These are phyloP conservation scores for Selene dorsalis DNA, from an alignment of 2,797 vertebrate species.

Conservation along the genomic window DNA sequence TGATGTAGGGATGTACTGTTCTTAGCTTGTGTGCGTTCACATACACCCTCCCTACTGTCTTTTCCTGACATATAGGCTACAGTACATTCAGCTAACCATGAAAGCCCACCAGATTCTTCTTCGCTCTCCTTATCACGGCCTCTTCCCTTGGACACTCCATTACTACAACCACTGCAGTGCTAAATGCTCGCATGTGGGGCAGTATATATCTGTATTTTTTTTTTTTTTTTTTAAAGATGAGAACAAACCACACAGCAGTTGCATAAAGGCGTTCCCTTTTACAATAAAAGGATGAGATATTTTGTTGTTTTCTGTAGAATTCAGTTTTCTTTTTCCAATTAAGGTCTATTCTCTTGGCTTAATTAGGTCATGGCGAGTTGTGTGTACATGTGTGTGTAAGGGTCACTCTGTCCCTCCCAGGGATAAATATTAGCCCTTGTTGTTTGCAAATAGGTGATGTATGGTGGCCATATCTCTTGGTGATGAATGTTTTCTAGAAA, in stretches of 20 bases:
- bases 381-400: constrained; percentile 35
- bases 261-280: constrained; percentile 44
- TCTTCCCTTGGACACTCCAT: constrained; percentile 57
- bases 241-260: constrained; percentile 19
- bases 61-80: constrained; percentile 53
- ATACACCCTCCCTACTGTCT: constrained; percentile 3
- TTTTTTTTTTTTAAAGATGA: neutral
- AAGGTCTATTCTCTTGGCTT: constrained; percentile 75
- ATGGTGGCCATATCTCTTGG: constrained; percentile 91
- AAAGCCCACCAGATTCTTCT: constrained; percentile 54
- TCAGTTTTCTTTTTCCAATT: constrained; percentile 67
- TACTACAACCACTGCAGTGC: constrained; percentile 46
- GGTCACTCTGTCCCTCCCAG: constrained; percentile 84
- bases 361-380: constrained; percentile 81
- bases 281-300: constrained; percentile 52
- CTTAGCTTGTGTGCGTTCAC: constrained; percentile 33
- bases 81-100: constrained; percentile 50
- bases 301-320: constrained; percentile 45
- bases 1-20: constrained; percentile 36
- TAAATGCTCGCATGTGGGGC: constrained; percentile 54
- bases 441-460: constrained; percentile 94
- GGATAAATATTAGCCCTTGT: constrained; percentile 89
- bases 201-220: constrained; percentile 26
- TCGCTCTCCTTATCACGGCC: constrained; percentile 55
- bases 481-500: constrained; percentile 98